Base-by-base conservation (phyloP, 2,797 vertebrate species). In the Chiloscyllium punctatum region DNA sequence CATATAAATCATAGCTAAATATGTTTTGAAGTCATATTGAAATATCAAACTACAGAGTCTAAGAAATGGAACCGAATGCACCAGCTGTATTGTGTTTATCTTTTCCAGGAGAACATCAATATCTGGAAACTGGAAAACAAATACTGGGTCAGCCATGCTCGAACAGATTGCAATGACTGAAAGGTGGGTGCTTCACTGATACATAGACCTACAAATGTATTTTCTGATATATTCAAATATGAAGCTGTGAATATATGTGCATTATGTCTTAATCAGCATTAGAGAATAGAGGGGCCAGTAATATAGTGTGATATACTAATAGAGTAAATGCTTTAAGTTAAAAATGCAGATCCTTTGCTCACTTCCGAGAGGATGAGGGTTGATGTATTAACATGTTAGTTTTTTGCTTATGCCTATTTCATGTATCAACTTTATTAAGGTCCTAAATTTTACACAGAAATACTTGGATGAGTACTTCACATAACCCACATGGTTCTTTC, bases 91-190 rank as follows among this genome's bases (percentile, higher is more conserved):
- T n/a, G 57, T n/a, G 33, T 53, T 74, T 33, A n/a, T 30, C 94
- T 33, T 77, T 95, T 72, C 94, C 97, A 99, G 99, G 99, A 98
- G 99, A 97, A 99, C 99, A 92, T 99, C 99, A 68, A 99, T 99
- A 97, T 99, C 99, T 51, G 99, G 99, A 96, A 99, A 99, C 97
- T 99, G 99, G 99, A 99, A 99, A 97, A 99, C 99, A 95, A 99
- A 99, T 97, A 99, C 98, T 0, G 99, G 99, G 96, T 99, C 99
- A 96, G 99, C 99, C 96, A 99, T 99, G 99, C 96, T 99, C 98
- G 99, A 99, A 97, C 99, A 99, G 98, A 99, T 99, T 95, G 99
- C 99, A 97, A 99, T 99, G 99, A 99, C 99, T 97, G 99, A 99
- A 97, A 99, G 98, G 99, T 99, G 97, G 98, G 98, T 97, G 25